Evolutionary conservation across 2,888 invertebrate genomes (phyloP).

Genomic region (Pheosia tremula): DNA sequence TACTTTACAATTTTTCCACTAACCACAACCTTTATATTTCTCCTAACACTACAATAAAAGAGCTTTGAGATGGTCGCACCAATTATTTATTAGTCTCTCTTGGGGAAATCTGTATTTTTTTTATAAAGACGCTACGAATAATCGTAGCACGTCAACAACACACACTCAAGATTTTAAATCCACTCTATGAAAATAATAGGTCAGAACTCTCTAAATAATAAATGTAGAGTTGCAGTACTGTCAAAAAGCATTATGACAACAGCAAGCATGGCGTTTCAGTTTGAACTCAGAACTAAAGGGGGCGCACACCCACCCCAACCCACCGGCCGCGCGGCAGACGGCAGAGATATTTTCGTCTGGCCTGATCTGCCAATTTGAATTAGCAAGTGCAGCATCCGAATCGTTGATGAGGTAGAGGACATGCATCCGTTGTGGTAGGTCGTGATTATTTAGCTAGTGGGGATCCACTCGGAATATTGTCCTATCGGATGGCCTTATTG

Average conservation of each 20-base stretch:
- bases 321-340: constrained; percentile 54
- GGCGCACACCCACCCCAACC: constrained; percentile 43
- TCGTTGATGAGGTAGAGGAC: constrained; percentile 56
- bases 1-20: too few species aligned
- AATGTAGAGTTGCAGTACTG: constrained; percentile 44
- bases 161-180: not conserved
- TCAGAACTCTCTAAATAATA: constrained; percentile 3
- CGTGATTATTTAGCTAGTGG: constrained; percentile 17
- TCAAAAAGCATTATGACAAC: constrained; percentile 71
- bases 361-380: constrained; percentile 82
- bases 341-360: constrained; percentile 76
- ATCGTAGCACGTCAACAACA: not conserved
- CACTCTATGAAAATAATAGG: not conserved
- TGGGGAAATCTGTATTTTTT: too few species aligned
- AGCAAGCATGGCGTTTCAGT: constrained; percentile 49
- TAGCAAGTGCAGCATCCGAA: constrained; percentile 68
- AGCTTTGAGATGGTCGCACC: too few species aligned
- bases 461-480: not conserved
- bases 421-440: constrained; percentile 53
- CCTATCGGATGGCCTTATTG: too few species aligned
- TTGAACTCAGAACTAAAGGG: constrained; percentile 47
- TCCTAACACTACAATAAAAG: too few species aligned
- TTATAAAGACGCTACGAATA: not conserved
- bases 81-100: too few species aligned
- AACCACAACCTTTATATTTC: too few species aligned